These are phyloP conservation scores for Nemotelus nigrinus DNA, from an alignment of 2,888 invertebrate species.

Conservation along the genomic window DNA sequence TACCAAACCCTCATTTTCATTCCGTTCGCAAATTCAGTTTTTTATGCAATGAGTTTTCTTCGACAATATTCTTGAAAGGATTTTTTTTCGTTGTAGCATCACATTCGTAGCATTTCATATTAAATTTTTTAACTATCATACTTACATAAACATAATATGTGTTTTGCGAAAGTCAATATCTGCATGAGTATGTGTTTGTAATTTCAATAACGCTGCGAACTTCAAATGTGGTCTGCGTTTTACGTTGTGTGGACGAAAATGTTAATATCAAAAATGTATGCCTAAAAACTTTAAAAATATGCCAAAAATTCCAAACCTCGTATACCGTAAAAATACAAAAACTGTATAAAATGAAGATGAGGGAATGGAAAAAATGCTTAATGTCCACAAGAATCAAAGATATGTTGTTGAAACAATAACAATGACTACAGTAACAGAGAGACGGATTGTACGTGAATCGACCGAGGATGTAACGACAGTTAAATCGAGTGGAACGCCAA, in stretches of 20 bases:
- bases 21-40: constrained; percentile 15
- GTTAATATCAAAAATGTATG: not conserved
- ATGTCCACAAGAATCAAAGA: constrained; percentile 64
- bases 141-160: constrained; percentile 38
- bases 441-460: constrained; percentile 67
- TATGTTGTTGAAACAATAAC: constrained; percentile 75
- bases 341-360: constrained; percentile 50
- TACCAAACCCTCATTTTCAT: not conserved
- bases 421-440: constrained; percentile 75
- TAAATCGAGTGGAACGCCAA: constrained; percentile 37
- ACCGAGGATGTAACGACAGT: constrained; percentile 58
- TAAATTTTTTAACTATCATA: constrained; percentile 12
- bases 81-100: constrained; percentile 26
- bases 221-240: constrained; percentile 52
- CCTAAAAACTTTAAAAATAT: constrained; percentile 36
- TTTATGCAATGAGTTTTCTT: constrained; percentile 11
- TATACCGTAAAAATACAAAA: constrained; percentile 45
- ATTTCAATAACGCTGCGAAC: constrained; percentile 55
- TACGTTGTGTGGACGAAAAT: constrained; percentile 48
- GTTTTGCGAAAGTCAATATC: constrained; percentile 48
- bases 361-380: constrained; percentile 55
- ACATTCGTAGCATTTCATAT: constrained; percentile 21
- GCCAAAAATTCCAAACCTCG: constrained; percentile 43
- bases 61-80: not conserved
- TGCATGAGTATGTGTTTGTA: constrained; percentile 53